These are phyloP conservation scores for Albula glossodonta DNA, from an alignment of 2,113 vertebrate genomes.

Conservation along the genomic window DNA sequence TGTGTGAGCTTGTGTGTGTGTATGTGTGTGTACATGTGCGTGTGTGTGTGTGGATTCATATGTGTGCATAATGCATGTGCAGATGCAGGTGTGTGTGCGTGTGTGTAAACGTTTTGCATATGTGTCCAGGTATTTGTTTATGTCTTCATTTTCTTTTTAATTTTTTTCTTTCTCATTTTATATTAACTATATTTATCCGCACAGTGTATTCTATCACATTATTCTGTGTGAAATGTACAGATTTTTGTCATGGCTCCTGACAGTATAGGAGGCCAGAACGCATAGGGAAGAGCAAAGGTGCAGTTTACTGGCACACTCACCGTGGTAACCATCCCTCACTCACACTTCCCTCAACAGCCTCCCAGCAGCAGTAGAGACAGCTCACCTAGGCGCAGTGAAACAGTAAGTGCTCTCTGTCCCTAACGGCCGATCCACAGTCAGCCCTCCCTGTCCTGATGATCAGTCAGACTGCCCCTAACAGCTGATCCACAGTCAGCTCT, in stretches of 20 bases:
- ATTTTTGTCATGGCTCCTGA: background rate
- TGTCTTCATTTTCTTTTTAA: background rate
- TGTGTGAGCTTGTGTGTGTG: slow-evolving; percentile 7
- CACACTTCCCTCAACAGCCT: slow-evolving; percentile 30
- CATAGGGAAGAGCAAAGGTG: background rate
- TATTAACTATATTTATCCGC: background rate
- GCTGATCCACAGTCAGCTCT: too few relatives aligned
- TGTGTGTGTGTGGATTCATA: slow-evolving; percentile 25
- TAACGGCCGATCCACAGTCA: background rate
- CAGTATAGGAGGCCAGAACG: background rate
- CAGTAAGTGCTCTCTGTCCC: slow-evolving; percentile 36
- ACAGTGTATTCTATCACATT: background rate
- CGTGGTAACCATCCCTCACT: slow-evolving; percentile 4
- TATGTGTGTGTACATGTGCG: slow-evolving; percentile 20
- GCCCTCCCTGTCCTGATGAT: too few relatives aligned
- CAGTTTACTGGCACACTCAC: background rate
- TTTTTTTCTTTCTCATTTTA: background rate
- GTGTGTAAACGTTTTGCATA: background rate
- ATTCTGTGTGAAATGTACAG: background rate
- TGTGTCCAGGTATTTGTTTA: slow-evolving; percentile 13
- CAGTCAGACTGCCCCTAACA: too few relatives aligned
- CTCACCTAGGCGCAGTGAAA: slow-evolving; percentile 44
- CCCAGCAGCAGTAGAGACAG: slow-evolving; percentile 34
- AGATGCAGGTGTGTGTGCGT: slow-evolving; percentile 11
- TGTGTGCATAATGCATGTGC: slow-evolving; percentile 3